Evolutionary conservation across 2,797 vertebrate species (phyloP).

Genomic region (Anguilla megastoma): DNA sequence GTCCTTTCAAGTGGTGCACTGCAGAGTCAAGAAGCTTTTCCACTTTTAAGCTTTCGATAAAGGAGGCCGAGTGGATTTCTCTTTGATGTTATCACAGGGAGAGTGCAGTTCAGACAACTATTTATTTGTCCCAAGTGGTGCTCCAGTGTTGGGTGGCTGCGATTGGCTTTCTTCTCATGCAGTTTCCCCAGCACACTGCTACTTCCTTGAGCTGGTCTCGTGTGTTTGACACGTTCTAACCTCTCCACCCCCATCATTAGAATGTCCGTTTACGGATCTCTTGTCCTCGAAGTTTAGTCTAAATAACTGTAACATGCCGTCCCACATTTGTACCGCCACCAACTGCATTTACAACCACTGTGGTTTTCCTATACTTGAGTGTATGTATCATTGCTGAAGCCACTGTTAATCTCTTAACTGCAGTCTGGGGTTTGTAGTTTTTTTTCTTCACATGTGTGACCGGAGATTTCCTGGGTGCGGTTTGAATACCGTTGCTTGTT

Average conservation of each 20-base stretch:
- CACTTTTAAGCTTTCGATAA: neutral
- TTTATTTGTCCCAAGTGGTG: neutral
- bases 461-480: neutral
- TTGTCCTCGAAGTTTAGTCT: neutral
- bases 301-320: neutral
- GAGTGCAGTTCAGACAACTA: neutral
- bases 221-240: neutral
- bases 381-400: neutral
- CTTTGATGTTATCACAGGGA: slow-evolving; percentile 2
- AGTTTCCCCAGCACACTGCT: neutral
- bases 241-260: neutral
- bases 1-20: neutral
- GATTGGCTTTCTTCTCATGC: too few relatives aligned
- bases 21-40: slow-evolving; percentile 3
- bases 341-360: neutral
- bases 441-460: neutral
- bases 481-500: neutral
- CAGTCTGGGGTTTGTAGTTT: neutral
- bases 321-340: neutral
- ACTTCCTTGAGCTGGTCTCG: neutral
- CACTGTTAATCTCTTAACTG: neutral
- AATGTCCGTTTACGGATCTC: neutral
- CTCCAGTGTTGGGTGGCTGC: neutral
- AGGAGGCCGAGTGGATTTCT: neutral
- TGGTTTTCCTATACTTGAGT: neutral